Evolutionary conservation across 92 coral and sea anemone species (phyloP).

Genomic region (Blastomussa wellsi): DNA sequence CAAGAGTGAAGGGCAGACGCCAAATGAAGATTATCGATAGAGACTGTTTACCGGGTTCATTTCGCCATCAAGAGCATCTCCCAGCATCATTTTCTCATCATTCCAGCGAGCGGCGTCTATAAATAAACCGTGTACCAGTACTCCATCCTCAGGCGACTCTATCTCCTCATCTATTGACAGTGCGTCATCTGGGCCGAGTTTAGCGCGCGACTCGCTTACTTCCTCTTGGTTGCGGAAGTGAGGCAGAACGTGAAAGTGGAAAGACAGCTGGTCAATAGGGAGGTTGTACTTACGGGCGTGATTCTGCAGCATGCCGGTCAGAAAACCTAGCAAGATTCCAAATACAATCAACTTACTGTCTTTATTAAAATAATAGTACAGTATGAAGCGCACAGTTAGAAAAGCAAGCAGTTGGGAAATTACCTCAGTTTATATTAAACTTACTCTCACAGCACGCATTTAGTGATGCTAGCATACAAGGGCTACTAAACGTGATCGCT

Average conservation of each 20-base stretch:
- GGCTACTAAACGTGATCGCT: too few species aligned
- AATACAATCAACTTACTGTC: not conserved
- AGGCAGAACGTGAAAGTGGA: conserved; percentile 84
- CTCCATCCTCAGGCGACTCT: conserved; percentile 87
- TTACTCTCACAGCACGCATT: not conserved
- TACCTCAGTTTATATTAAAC: not conserved
- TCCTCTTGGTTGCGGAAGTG: conserved; percentile 93
- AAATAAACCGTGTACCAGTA: conserved; percentile 92
- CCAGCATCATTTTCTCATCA: conserved; percentile 87
- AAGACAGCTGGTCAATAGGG: conserved; percentile 97
- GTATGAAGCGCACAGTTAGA: not conserved
- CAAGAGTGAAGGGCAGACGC: not conserved
- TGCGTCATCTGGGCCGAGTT: conserved; percentile 76
- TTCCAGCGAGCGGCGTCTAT: conserved; percentile 97
- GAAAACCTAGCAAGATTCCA: conserved; percentile 71
- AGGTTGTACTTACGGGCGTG: conserved; percentile 99
- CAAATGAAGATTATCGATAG: not conserved
- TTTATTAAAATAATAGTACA: not conserved
- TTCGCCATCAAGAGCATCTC: conserved; percentile 91
- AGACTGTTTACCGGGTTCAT: conserved; percentile 91
- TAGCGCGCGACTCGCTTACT: conserved; percentile 81
- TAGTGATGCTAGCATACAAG: too few species aligned
- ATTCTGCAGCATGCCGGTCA: conserved; percentile 95
- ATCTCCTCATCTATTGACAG: conserved; percentile 86
- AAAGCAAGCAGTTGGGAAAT: not conserved